A percentile compares a stretch with the other conserved stretches of the same genome.
Conservation (phyloP, 2,113 vertebrate genomes). For the Cebus imitator region DNA sequence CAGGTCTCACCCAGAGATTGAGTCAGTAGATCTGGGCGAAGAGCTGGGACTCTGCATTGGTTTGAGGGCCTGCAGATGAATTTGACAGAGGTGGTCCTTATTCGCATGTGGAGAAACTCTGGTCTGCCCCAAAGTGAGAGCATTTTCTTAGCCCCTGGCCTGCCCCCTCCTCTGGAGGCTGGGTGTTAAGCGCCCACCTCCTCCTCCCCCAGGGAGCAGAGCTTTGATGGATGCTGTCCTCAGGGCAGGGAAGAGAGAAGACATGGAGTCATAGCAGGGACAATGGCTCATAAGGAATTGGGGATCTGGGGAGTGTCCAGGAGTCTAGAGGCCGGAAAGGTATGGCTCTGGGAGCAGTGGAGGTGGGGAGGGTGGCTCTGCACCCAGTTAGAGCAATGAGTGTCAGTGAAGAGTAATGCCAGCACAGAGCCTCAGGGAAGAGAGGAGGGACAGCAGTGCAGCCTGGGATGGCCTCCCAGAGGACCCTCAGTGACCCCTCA, state of each 20-base stretch:
- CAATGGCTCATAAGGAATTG: slow-evolving; percentile 35
- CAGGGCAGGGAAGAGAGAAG: neutral
- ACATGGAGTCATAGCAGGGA: neutral
- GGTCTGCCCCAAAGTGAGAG: neutral
- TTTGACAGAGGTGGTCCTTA: neutral
- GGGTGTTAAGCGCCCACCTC: neutral
- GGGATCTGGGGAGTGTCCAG: neutral
- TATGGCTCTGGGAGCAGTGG: slow-evolving; percentile 9
- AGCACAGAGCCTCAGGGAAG: neutral
- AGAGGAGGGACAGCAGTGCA: neutral
- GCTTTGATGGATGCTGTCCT: slow-evolving; percentile 30
- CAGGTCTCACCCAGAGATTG: neutral
- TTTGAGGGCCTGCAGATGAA: neutral
- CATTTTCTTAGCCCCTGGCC: neutral
- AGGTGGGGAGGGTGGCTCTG: neutral
- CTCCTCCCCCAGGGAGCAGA: slow-evolving; percentile 3
- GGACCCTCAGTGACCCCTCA: neutral
- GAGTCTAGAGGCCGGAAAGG: slow-evolving; percentile 24
- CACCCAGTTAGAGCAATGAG: neutral
- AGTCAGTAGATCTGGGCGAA: neutral
- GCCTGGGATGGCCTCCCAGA: neutral
- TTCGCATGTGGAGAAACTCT: neutral
- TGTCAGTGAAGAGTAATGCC: neutral
- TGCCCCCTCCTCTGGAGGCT: neutral
- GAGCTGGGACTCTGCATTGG: neutral